Conservation (phyloP, 2,797 vertebrate species). For the Gallinago nigripennis region DNA sequence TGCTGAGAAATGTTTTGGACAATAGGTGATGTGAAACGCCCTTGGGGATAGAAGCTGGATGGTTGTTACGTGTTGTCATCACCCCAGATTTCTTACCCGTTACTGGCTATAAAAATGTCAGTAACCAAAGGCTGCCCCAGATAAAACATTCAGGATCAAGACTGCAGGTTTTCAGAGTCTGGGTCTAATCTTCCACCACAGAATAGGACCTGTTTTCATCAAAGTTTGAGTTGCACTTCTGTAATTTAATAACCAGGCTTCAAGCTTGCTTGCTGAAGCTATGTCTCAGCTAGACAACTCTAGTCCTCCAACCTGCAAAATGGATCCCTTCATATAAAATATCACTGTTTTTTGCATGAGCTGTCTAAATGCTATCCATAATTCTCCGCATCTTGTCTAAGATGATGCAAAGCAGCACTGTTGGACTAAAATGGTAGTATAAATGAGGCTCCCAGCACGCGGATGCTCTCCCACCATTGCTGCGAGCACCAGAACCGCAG, state of each 20-base stretch:
- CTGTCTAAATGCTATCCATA: neutral
- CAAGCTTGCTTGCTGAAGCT: neutral
- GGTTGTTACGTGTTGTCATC: neutral
- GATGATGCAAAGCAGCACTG: neutral
- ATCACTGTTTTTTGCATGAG: neutral
- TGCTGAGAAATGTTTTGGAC: neutral
- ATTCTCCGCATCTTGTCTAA: neutral
- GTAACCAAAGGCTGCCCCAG: neutral
- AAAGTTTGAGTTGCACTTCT: neutral
- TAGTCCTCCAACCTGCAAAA: neutral
- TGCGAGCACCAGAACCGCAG: fast-evolving
- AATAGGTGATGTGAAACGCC: neutral
- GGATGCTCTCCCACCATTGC: neutral
- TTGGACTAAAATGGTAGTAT: neutral
- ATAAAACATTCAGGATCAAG: neutral
- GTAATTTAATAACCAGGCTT: neutral
- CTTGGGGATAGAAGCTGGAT: neutral
- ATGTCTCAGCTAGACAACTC: neutral
- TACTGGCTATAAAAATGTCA: neutral
- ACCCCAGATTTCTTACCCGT: neutral
- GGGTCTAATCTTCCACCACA: neutral
- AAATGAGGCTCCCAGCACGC: neutral
- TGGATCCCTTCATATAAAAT: neutral
- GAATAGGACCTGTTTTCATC: neutral
- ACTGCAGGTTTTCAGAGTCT: neutral